A percentile compares a stretch with the other conserved stretches of the same genome.
Conservation (phyloP, 1,140 invertebrate genomes). For the Branchinecta lindahli region DNA sequence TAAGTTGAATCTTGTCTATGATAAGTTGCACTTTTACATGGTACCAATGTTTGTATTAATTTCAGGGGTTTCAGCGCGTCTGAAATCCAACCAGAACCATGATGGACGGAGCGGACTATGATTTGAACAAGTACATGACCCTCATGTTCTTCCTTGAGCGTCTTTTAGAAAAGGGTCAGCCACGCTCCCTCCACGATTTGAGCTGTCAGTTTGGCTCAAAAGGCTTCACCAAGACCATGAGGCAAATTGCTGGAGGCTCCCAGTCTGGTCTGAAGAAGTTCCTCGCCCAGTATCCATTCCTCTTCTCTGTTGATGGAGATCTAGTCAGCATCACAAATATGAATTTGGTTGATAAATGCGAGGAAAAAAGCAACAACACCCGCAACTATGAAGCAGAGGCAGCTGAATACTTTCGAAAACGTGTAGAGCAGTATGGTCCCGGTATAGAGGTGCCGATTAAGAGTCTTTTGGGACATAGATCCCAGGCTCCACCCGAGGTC, state of each 20-base stretch:
- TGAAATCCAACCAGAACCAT: too few relatives aligned
- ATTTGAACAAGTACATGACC: conserved; percentile 81
- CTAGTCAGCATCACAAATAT: conserved; percentile 43
- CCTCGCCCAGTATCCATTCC: conserved; percentile 70
- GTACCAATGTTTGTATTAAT: too few relatives aligned
- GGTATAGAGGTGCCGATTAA: conserved; percentile 83
- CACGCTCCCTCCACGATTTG: conserved; percentile 82
- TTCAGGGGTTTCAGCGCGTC: too few relatives aligned
- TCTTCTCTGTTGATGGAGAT: conserved; percentile 81
- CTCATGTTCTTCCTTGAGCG: conserved; percentile 89
- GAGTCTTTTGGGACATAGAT: conserved; percentile 76
- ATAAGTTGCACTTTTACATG: too few relatives aligned
- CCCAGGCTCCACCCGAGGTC: conserved; percentile 77
- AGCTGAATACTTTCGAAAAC: conserved; percentile 82
- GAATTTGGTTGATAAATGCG: conserved; percentile 27
- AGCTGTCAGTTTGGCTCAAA: conserved; percentile 92
- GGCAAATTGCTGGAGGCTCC: conserved; percentile 82
- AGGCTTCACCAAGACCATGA: conserved; percentile 77
- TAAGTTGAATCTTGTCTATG: too few relatives aligned
- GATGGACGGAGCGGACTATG: conserved; percentile 86
- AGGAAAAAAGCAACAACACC: conserved; percentile 30
- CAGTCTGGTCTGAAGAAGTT: conserved; percentile 86
- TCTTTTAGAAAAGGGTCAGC: conserved; percentile 74
- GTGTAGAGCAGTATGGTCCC: conserved; percentile 72
- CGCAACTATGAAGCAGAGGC: conserved; percentile 77